Base-by-base conservation (phyloP, 2,113 vertebrate genomes). In the Cyrtonyx montezumae region DNA sequence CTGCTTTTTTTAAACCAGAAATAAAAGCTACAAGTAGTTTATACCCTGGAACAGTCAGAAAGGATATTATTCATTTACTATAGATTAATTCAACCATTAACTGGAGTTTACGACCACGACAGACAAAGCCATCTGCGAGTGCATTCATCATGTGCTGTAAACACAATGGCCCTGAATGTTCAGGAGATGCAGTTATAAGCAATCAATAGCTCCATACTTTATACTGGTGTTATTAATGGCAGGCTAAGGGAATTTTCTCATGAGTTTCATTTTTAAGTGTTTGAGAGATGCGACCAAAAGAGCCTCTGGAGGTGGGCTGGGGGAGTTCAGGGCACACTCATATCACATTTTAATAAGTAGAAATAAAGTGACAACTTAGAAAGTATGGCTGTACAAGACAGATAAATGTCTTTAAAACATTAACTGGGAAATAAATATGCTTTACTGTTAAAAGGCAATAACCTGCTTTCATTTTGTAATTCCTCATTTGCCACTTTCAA, bases 71-170 rank as follows among this genome's bases (percentile, higher is more conserved):
- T 93, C 65, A 87, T 92, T 96, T 95, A 90, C 87, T 88, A 76
- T 59, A 88, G 84, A 95, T 91, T 91, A 95, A 92, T 95, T 90
- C 91, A 94, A 55, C 79, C 87, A 94, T 92, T 94, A 92, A 84
- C 82, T 83, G 77, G 66, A 92, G 76, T 96, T 96, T 96, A 96
- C 4, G 46, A 87, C 77, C 83, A 93, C 82, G 86, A 95, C 79
- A 90, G 88, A 91, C 84, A 96, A 96, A 94, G 63, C 34, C 86
- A 92, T 82, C 92, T 91, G 83, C 59, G 75, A 94, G 84, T 88
- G 49, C 75, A 96, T 96, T 93, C 84, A 96, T 96, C 94, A 69
- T 40, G 61, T 46, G 61, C 71, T 87, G 49, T 79, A 66, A 94
- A 90, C 68, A 95, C 82, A 84, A 90, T 42, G 32, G 79, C 32